These are phyloP conservation scores for Mergus octosetaceus DNA, from an alignment of 2,797 vertebrate species.

Conservation along the genomic window DNA sequence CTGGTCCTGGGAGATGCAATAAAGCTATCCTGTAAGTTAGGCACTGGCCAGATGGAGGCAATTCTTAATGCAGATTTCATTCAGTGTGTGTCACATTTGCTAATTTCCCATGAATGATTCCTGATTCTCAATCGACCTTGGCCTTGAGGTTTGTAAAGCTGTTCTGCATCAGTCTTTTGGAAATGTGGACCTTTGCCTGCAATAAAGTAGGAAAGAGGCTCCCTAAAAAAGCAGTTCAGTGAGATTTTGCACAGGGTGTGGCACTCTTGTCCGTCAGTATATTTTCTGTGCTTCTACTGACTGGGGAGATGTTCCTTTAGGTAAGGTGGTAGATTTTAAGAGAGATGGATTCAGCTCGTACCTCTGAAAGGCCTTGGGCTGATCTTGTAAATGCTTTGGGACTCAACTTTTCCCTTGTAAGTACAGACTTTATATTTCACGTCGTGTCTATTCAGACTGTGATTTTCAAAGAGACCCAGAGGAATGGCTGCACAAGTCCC, in stretches of 20 bases:
- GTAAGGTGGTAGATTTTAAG: neutral
- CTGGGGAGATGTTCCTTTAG: neutral
- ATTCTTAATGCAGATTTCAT: slow-evolving; percentile 36
- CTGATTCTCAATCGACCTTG: slow-evolving; percentile 59
- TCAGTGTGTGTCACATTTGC: neutral
- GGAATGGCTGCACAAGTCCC: neutral
- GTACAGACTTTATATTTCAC: slow-evolving; percentile 15
- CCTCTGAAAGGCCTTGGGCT: neutral
- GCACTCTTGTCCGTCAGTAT: neutral
- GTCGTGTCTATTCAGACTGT: slow-evolving; percentile 21
- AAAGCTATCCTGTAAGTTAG: slow-evolving; percentile 46
- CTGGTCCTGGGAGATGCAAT: slow-evolving; percentile 34
- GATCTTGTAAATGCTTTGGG: slow-evolving; percentile 1
- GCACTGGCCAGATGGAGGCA: slow-evolving; percentile 21
- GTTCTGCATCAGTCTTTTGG: slow-evolving; percentile 30
- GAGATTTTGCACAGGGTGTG: neutral
- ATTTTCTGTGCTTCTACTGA: slow-evolving; percentile 1
- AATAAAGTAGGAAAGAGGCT: slow-evolving; percentile 22
- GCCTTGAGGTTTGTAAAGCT: slow-evolving; percentile 48
- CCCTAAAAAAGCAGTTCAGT: neutral
- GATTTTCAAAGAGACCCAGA: neutral
- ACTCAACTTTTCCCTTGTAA: neutral
- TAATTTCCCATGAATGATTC: slow-evolving; percentile 63
- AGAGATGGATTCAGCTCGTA: neutral
- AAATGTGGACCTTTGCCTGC: neutral